Evolutionary conservation across 2,797 vertebrate genomes (phyloP).

Genomic region (Hemibagrus guttatus): DNA sequence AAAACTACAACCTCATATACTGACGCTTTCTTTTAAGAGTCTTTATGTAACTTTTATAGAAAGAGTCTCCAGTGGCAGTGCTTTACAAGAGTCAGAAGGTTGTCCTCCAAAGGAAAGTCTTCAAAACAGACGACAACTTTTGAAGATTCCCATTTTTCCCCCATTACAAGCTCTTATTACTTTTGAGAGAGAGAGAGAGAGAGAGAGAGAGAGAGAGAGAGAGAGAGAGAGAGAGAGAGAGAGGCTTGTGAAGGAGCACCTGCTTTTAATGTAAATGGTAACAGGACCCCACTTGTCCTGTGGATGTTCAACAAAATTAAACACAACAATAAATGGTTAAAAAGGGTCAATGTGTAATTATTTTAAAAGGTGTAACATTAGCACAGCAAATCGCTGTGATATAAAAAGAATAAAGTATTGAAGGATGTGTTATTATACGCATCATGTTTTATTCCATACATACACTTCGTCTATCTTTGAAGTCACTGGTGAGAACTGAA

Average conservation of each 20-base stretch:
- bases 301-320: background rate
- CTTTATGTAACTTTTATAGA: background rate
- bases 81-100: background rate
- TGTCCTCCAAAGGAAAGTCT: background rate
- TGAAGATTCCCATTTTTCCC: background rate
- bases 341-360: background rate
- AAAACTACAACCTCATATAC: background rate
- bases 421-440: background rate
- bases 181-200: background rate
- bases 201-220: background rate
- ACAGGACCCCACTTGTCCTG: background rate
- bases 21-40: background rate
- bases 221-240: background rate
- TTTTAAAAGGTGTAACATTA: background rate
- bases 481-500: slow-evolving; percentile 14
- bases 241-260: background rate
- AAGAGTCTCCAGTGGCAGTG: background rate
- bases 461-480: background rate
- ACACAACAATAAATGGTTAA: background rate
- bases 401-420: background rate
- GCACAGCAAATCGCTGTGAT: background rate
- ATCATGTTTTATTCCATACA: background rate
- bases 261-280: background rate
- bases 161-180: background rate
- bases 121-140: background rate